These are phyloP conservation scores for Clistopyga incitator DNA, from an alignment of 2,888 invertebrate species.

Conservation along the genomic window DNA sequence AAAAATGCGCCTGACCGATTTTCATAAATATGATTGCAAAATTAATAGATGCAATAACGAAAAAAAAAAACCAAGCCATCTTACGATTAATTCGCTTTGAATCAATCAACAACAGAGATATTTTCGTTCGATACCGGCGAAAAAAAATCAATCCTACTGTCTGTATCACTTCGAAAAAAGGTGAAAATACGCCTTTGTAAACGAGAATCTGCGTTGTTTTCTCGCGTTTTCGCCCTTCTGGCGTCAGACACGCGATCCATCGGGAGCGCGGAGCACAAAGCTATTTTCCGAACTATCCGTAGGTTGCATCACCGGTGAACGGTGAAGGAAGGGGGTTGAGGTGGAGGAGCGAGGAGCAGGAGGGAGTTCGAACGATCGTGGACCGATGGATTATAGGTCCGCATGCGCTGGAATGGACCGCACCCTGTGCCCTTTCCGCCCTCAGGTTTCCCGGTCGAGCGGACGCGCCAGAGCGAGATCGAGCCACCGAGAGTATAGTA, in stretches of 20 bases:
- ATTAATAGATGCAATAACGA: too few relatives aligned
- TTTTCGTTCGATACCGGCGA: not conserved
- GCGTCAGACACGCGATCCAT: constrained; percentile 34
- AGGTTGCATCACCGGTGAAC: constrained; percentile 38
- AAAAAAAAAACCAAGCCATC: not conserved
- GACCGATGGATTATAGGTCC: constrained; percentile 76
- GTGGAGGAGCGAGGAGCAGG: constrained; percentile 20
- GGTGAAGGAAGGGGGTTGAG: constrained; percentile 13
- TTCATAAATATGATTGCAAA: too few relatives aligned
- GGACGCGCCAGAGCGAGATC: constrained; percentile 66
- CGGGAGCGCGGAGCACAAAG: constrained; percentile 46
- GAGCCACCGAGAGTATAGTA: constrained; percentile 54
- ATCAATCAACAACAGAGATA: not conserved
- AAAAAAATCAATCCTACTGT: not conserved
- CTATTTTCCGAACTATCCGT: constrained; percentile 59
- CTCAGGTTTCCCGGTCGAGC: constrained; percentile 60
- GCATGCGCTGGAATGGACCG: constrained; percentile 82
- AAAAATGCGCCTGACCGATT: too few relatives aligned
- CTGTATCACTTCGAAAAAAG: not conserved
- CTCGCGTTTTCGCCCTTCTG: constrained; percentile 5
- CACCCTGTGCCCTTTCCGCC: constrained; percentile 79
- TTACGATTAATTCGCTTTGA: not conserved
- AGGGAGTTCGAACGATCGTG: constrained; percentile 41
- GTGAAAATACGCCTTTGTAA: not conserved
- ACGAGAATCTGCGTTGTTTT: constrained; percentile 15